Percentiles rank a stretch among this genome's conserved stretches.
Evolutionary conservation across 1,140 invertebrate species (phyloP).

Genomic region (Zaprionus ornatus): DNA sequence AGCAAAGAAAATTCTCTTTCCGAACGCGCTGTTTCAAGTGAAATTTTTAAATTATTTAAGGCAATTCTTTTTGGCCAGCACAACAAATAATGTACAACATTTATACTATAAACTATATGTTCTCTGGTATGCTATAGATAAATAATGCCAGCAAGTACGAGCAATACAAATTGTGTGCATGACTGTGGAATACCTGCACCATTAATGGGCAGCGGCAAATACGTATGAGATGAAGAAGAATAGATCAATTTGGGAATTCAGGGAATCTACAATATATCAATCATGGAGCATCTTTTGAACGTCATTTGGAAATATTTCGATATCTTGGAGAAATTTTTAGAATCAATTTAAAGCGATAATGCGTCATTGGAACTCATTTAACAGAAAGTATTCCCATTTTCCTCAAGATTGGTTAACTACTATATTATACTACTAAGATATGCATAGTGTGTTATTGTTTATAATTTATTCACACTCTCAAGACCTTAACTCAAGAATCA

Average conservation of each 20-base stretch:
- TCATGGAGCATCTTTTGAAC: background rate
- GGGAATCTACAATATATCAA: background rate
- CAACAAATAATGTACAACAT: conserved; percentile 35
- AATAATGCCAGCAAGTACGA: conserved; percentile 25
- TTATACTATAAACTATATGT: conserved; percentile 35
- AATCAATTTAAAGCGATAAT: no score
- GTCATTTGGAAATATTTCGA: background rate
- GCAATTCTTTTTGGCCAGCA: conserved; percentile 38
- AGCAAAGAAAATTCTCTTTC: conserved; percentile 43
- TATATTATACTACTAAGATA: background rate
- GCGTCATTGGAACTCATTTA: background rate
- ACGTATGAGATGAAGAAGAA: background rate
- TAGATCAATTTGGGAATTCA: background rate
- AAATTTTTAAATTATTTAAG: conserved; percentile 63
- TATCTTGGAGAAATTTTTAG: no score
- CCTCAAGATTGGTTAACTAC: background rate
- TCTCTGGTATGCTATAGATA: conserved; percentile 22
- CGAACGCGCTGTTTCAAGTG: conserved; percentile 53
- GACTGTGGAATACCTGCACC: conserved; percentile 24
- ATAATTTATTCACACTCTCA: no score
- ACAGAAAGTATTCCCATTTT: background rate
- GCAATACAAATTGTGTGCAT: background rate
- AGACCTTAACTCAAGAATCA: rapidly evolving
- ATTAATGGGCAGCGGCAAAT: background rate
- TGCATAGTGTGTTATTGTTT: background rate